phyloP scores from a whole-genome alignment of 2,113 vertebrate species.

The Manacus vitellinus region DNA sequence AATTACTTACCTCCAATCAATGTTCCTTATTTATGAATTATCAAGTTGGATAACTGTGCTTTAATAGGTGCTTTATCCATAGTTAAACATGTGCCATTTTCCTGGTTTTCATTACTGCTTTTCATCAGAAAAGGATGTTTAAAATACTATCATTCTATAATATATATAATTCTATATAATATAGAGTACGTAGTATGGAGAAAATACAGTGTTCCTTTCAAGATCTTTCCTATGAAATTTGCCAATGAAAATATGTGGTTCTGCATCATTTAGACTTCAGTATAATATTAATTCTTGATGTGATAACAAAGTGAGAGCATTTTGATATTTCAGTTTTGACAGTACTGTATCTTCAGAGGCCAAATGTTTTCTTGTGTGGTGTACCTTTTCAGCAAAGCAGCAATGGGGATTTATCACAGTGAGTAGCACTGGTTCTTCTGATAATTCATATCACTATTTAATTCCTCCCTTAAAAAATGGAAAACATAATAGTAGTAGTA shows the following conservation, averaged over 20 bases:
- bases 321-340: not conserved
- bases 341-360: not conserved
- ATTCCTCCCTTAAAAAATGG: not conserved
- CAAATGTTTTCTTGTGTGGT: not conserved
- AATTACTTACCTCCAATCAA: constrained; percentile 56
- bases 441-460: not conserved
- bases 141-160: not conserved
- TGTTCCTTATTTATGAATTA: constrained; percentile 45
- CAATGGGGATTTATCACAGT: not conserved
- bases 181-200: not conserved
- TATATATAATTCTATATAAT: not conserved
- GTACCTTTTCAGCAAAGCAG: not conserved
- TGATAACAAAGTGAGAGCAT: not conserved
- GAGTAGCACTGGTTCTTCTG: not conserved
- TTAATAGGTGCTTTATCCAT: constrained; percentile 35
- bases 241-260: not conserved
- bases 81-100: constrained; percentile 30
- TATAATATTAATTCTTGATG: not conserved
- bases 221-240: not conserved
- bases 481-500: fast-evolving
- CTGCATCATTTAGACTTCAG: not conserved
- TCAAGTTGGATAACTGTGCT: constrained; percentile 49
- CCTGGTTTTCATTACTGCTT: not conserved
- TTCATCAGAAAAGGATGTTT: not conserved
- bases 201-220: not conserved